Conservation (phyloP, 2,113 vertebrate species). For the Carassius auratus region DNA sequence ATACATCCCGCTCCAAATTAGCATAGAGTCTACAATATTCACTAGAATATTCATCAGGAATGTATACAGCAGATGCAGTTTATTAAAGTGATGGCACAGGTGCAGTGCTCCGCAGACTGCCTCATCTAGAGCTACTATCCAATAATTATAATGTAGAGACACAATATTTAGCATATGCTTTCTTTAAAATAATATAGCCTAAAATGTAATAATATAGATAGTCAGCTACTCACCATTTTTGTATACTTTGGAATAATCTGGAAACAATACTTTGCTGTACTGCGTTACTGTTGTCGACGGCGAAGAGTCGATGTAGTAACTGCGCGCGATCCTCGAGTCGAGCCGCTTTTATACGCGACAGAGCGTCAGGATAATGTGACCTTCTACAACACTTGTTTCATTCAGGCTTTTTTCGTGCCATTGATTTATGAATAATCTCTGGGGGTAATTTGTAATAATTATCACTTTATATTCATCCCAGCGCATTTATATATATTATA, state of each 20-base stretch:
- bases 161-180: not conserved
- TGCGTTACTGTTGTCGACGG: conserved; percentile 62
- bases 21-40: not conserved
- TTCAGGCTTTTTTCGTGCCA: not conserved
- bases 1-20: too few species aligned
- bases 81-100: not conserved
- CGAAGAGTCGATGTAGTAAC: conserved; percentile 69
- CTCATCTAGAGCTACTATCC: not conserved
- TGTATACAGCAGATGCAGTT: not conserved
- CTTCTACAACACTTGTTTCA: not conserved
- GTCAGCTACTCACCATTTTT: not conserved
- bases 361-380: not conserved
- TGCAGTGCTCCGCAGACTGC: too few species aligned
- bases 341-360: conserved; percentile 48
- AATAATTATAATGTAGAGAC: not conserved
- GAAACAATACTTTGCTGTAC: not conserved
- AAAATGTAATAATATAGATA: not conserved
- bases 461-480: not conserved
- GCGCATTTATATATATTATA: not conserved
- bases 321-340: conserved; percentile 5
- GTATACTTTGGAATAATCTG: not conserved
- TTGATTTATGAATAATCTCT: not conserved
- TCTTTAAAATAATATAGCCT: not conserved
- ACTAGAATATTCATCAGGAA: not conserved
- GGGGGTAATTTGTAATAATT: not conserved